These are phyloP conservation scores for Cybosia mesomella DNA, from an alignment of 2,888 invertebrate species.

Conservation along the genomic window DNA sequence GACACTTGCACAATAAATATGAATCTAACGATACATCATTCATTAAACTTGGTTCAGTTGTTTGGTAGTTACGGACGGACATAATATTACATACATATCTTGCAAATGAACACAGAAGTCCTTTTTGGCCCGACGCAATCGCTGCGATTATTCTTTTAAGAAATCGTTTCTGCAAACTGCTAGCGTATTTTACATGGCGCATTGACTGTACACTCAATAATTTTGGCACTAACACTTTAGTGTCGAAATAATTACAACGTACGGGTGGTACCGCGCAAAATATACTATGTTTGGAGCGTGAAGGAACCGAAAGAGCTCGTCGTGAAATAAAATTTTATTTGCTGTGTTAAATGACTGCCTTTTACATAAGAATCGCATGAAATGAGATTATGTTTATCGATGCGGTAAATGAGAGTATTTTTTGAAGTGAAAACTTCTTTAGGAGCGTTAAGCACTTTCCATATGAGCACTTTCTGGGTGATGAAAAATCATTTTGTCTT, in stretches of 20 bases:
- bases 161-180: slow-evolving; percentile 4
- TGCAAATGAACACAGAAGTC: neutral
- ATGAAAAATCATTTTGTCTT: too few relatives aligned
- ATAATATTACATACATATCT: neutral
- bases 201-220: slow-evolving; percentile 10
- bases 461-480: too few relatives aligned
- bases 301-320: slow-evolving; percentile 26
- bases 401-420: slow-evolving; percentile 1
- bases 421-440: too few relatives aligned
- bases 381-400: slow-evolving; percentile 2
- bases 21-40: too few relatives aligned
- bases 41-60: too few relatives aligned
- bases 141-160: slow-evolving; percentile 10
- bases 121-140: neutral
- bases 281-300: slow-evolving; percentile 34
- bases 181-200: slow-evolving; percentile 15
- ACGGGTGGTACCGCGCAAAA: slow-evolving; percentile 20
- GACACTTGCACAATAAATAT: too few relatives aligned
- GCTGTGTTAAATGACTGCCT: slow-evolving; percentile 1
- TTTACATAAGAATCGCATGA: slow-evolving; percentile 9
- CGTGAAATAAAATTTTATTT: slow-evolving; percentile 34
- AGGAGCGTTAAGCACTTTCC: too few relatives aligned
- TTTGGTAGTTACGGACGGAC: neutral
- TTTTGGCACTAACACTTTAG: slow-evolving; percentile 33
- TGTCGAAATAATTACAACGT: slow-evolving; percentile 33